Base-by-base conservation (phyloP, 2,113 vertebrate species). In the Amblyopsis rosae region DNA sequence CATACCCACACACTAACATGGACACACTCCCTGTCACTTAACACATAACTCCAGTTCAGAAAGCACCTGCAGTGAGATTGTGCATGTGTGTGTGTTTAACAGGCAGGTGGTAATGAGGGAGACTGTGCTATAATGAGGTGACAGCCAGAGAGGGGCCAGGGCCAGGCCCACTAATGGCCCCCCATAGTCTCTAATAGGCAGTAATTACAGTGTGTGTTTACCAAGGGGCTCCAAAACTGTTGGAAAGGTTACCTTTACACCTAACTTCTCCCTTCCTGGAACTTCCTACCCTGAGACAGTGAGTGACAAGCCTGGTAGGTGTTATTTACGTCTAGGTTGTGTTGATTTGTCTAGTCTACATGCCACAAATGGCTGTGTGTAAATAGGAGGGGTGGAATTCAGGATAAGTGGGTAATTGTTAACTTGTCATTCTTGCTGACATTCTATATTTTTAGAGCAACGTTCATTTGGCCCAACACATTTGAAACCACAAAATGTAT, bases 71-170 rank as follows among this genome's bases (percentile, higher is more conserved):
- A 65, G 61, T 71, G 65, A 77, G 80, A 69, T 67, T 72, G 66
- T 75, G 70, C 26, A 60, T 84, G 73, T 82, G 63, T 80, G 78
- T 72, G 80, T 77, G 80, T 89, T 91, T 92, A 89, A 86, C 89
- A 88, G 86, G 84, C 89, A 90, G 89, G 89, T 91, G 92, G 82
- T 91, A 93, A 93, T 91, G 91, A 93, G 91, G 82, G 79, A 65
- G 66, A 80, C 75, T 76, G 63, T 53, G 69, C 77, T 69, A 77
- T 93, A 93, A 93, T 92, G 91, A 92, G 89, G 76, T 83, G 83
- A 74, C 77, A 79, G 85, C 73, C 79, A 87, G 86, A 57, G 75
- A 86, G 83, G 77, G 77, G 81, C 47, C 35, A 10, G 67, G 82
- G 85, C 83, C 77, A 68, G 57, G 69, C 81, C 81, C 68, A 78